Evolutionary conservation across 2,888 invertebrate genomes (phyloP).

Genomic region (Gastracanthus pulcherrimus): DNA sequence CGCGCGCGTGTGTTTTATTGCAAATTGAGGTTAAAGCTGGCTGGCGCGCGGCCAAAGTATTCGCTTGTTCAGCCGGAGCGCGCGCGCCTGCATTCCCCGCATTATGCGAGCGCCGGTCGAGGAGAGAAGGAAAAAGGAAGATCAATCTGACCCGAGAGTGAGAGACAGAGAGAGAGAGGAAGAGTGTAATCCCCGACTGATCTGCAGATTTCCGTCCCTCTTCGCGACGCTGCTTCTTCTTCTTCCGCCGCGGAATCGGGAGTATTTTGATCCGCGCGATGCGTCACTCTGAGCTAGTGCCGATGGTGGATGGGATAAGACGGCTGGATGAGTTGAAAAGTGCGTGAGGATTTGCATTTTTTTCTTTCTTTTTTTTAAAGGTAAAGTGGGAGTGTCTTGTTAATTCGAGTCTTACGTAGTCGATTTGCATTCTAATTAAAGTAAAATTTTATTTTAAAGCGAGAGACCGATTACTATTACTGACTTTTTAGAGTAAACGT

Average conservation of each 20-base stretch:
- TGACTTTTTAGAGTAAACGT: too few relatives aligned
- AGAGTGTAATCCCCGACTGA: constrained; percentile 7
- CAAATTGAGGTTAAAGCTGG: constrained; percentile 75
- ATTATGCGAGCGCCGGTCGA: constrained; percentile 4
- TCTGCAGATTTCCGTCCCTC: neutral
- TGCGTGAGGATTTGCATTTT: too few relatives aligned
- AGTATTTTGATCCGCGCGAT: constrained; percentile 35
- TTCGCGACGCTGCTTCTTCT: neutral
- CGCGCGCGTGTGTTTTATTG: constrained; percentile 68
- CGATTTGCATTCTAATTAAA: too few relatives aligned
- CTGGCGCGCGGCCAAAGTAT: constrained; percentile 72
- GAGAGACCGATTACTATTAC: too few relatives aligned
- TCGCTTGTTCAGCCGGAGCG: constrained; percentile 61
- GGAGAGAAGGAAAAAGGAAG: neutral
- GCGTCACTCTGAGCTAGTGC: too few relatives aligned
- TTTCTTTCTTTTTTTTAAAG: too few relatives aligned
- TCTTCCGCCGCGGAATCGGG: constrained; percentile 19
- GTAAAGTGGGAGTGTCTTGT: too few relatives aligned
- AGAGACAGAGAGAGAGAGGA: too few relatives aligned
- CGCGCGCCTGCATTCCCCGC: constrained; percentile 40
- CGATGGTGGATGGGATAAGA: too few relatives aligned
- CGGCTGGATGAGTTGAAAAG: too few relatives aligned
- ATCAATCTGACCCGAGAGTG: constrained; percentile 21
- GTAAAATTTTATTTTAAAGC: too few relatives aligned
- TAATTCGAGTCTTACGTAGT: too few relatives aligned